These are phyloP conservation scores for Anas platyrhynchos DNA, from an alignment of 2,113 vertebrate species.

Conservation along the genomic window DNA sequence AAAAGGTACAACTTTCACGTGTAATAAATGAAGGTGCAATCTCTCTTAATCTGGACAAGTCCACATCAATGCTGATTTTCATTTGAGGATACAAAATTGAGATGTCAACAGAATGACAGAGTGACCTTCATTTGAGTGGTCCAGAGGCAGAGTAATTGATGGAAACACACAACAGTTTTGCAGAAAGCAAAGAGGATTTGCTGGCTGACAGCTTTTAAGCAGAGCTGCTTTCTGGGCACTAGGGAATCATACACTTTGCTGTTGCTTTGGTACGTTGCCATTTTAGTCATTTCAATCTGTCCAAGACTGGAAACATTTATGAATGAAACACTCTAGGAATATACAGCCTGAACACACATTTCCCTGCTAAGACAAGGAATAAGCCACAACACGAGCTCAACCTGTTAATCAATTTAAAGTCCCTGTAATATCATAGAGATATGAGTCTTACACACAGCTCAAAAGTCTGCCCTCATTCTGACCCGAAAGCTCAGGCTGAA, in stretches of 20 bases:
- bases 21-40: not conserved
- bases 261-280: not conserved
- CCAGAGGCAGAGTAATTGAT: not conserved
- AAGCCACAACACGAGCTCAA: not conserved
- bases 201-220: slow-evolving; percentile 34
- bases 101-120: not conserved
- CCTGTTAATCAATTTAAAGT: not conserved
- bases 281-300: slow-evolving; percentile 18
- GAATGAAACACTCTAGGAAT: not conserved
- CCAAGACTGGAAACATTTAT: not conserved
- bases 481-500: not conserved
- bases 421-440: not conserved
- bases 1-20: not conserved
- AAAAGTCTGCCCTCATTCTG: not conserved
- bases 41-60: not conserved
- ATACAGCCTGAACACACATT: not conserved
- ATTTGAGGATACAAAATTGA: not conserved
- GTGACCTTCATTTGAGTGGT: not conserved
- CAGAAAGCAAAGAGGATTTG: not conserved
- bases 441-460: not conserved
- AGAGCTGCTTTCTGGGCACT: slow-evolving; percentile 15
- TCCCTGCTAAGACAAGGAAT: not conserved
- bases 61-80: not conserved
- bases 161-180: not conserved
- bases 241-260: slow-evolving; percentile 13